Evolutionary conservation across 1,140 invertebrate species (phyloP), one percentile per base, ranked within the genome.

Genomic region (Papilio machaon): DNA sequence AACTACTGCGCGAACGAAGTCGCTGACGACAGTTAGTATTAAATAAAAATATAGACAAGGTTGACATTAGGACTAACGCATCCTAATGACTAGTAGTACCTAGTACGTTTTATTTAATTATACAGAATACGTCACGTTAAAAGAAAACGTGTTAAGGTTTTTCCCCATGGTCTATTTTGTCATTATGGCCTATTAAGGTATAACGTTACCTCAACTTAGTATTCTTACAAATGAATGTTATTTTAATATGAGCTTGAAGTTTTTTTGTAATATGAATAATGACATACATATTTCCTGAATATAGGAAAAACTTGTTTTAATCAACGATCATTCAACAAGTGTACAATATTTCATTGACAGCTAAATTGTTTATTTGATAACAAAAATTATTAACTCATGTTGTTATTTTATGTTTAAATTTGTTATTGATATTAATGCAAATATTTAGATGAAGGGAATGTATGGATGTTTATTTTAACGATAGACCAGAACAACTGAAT

Each of bases 291-390:
- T 70, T 70, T 70, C 64, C 64, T 70, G 35, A 70, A 70, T 35
- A 38, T 15, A 70, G 64, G 13, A 70, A 70, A 70, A 70, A 70
- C 30, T 70, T 70, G 58, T 23, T 19, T 60, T 23, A 60, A 60
- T 17, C 30, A 70, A 70, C 11, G 23, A 70, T 38, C 30, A 35
- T 70, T 43, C 38, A 30, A 3, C 60, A 58, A 58, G 6, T n/a
- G 19, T n/a, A 1, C 54, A 58, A 58, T 58, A 15, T 67, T 30
- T 38, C 7, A 70, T 13, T 35, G 11, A 35, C 64, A 35, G 10
- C 13, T 70, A 6, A 15, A 35, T 35, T 35, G 10, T 64, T 64
- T 10, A 8, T 64, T 30, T 19, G 3, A 30, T 64, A 64, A 64
- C 60, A 13, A 6, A 64, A 64, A 30, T 64, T 64, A 64, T 64